Evolutionary conservation across 1,140 invertebrate genomes (phyloP).

Genomic region (Hypothenemus hampei): DNA sequence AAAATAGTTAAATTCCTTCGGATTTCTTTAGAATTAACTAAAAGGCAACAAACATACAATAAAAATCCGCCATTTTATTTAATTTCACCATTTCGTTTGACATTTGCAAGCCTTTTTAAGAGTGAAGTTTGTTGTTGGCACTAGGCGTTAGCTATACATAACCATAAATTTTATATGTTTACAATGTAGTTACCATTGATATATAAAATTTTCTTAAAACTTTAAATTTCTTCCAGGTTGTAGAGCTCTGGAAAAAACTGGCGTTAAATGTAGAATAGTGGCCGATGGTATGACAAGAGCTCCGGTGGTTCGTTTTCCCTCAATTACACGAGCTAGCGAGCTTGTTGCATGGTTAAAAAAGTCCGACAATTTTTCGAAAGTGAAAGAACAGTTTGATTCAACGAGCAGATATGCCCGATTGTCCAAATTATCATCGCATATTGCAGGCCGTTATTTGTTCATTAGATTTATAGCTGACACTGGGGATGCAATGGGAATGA

Average conservation of each 20-base stretch:
- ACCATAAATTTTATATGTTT: too few relatives aligned
- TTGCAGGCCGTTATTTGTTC: conserved; percentile 83
- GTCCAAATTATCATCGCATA: conserved; percentile 68
- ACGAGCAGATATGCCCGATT: conserved; percentile 83
- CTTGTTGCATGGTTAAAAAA: conserved; percentile 81
- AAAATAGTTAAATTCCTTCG: too few relatives aligned
- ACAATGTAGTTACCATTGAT: too few relatives aligned
- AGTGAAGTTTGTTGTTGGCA: too few relatives aligned
- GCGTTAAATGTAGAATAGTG: conserved; percentile 73
- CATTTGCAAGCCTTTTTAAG: too few relatives aligned
- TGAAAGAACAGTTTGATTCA: conserved; percentile 81
- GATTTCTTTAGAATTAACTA: too few relatives aligned
- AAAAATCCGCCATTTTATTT: too few relatives aligned
- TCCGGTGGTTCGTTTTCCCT: conserved; percentile 83
- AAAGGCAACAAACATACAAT: too few relatives aligned
- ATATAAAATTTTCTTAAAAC: too few relatives aligned
- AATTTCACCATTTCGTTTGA: too few relatives aligned
- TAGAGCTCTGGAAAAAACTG: conserved; percentile 73
- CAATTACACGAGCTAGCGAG: conserved; percentile 68
- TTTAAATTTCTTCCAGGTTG: conserved; percentile 46
- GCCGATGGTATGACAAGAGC: conserved; percentile 95
- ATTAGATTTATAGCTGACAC: conserved; percentile 90
- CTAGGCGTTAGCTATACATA: too few relatives aligned
- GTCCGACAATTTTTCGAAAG: conserved; percentile 67
- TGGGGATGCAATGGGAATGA: conserved; percentile 99